Evolutionary conservation across 2,113 vertebrate species (phyloP), one percentile per base, ranked within the genome.

Genomic region (Chionodraco myersi): DNA sequence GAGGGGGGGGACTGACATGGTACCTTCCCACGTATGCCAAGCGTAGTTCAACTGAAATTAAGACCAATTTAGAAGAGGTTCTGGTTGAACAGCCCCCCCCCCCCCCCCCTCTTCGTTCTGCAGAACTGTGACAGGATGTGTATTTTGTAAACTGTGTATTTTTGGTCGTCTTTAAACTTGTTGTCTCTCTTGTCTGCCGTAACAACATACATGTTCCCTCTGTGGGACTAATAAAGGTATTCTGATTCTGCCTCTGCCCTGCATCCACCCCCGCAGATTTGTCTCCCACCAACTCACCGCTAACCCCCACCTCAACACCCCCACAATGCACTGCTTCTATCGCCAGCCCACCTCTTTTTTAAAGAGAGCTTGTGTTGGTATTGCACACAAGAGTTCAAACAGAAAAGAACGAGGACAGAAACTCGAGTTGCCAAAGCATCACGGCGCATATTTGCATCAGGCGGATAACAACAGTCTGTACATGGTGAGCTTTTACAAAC

Each of bases 11-110:
- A 79, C 84, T 93, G 93, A 93, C 88, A 95, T 73, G 91, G 84
- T 90, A 94, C 93, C n/a, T n/a, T 89, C 93, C 88, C 82, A 90
- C 89, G 89, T 89, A 92, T 93, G 92, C 87, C 84, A 84, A n/a
- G n/a, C n/a, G n/a, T n/a, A n/a, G n/a, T n/a, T n/a, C n/a, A n/a
- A 95, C 95, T 94, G 90, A 95, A 94, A 95, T 94, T 93, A 91
- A 91, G 94, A 94, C 94, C 87, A 90, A 94, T 93, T 94, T 94
- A 95, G 94, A 94, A 94, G n/a, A 91, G 92, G 91, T 95, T 95
- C 93, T 92, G 85, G 92, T 95, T 95, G 91, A 88, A 93, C 91
- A 58, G n/a, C 36, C 79, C 67, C 26, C 76, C 62, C 45, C 60
- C 16, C 23, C 16, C 26, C 34, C 30, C 71, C 66, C 54, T 21